Evolutionary conservation across 2,797 vertebrate species (phyloP), one percentile per base, ranked within the genome.

Genomic region (Malurus leucopterus): DNA sequence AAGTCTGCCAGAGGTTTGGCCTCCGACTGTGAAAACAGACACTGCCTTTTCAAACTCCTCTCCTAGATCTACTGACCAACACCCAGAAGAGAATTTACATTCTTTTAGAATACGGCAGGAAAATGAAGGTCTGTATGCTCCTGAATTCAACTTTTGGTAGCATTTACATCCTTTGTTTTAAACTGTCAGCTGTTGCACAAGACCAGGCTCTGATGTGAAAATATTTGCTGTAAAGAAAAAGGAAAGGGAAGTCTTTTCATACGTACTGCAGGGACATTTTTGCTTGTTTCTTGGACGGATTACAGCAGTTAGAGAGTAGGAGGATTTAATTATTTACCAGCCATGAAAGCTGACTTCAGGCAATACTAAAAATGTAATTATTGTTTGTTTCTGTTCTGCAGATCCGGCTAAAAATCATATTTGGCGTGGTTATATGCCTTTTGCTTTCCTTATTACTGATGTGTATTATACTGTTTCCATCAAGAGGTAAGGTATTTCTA

Each of bases 121-220:
- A 95, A 93, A 98, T 97, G 97, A 98, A 98, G 97, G 97, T 98
- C 88, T 96, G 97, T 97, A 94, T 78, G 51, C 44, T 88, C 72
- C 54, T 44, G 18, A 82, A 84, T 81, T 87, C 89, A 72, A 34
- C 46, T 88, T 84, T 74, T 83, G 43, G 34, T 65, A 74, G 84
- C 8, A 15, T 75, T 89, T 85, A 18, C 15, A 40, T 90, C 65
- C 91, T 88, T 81, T 63, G 38, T 64, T 91, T 91, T 86, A 88
- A 84, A 82, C 81, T 92, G 82, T 90, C 70, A 61, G n/a, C 84
- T 95, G 20, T 87, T 94, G 69, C 69, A 92, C 51, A 88, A 91
- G 40, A 73, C 73, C 34, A 78, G 62, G 77, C 57, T 93, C 55
- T 71, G 84, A 82, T 91, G 58, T 73, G 53, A 58, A 94, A 88